Conservation (phyloP, 2,113 vertebrate species). For the Semicossyphus pulcher region DNA sequence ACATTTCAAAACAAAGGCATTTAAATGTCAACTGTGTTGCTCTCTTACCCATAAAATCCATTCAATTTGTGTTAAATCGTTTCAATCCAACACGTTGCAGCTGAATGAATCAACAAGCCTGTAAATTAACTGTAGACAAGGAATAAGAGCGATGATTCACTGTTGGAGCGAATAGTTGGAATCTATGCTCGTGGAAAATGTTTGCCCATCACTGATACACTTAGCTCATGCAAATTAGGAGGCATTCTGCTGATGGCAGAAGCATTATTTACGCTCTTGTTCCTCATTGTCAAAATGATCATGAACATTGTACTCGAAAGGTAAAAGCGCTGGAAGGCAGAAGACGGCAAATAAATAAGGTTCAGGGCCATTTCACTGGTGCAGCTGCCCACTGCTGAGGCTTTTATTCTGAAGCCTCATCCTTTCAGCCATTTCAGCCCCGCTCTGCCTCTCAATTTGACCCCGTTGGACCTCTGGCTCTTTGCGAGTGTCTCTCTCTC, state of each 20-base stretch:
- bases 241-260: constrained; percentile 16
- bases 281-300: constrained; percentile 37
- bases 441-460: constrained; percentile 44
- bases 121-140: constrained; percentile 9
- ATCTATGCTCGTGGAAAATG: constrained; percentile 17
- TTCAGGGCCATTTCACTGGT: constrained; percentile 15
- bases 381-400: constrained; percentile 34
- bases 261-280: constrained; percentile 25
- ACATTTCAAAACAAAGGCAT: neutral
- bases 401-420: constrained; percentile 28
- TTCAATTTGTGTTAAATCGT: neutral
- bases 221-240: constrained; percentile 16
- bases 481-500: constrained; percentile 14
- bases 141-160: constrained; percentile 20
- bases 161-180: neutral
- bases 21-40: neutral
- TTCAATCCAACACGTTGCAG: neutral
- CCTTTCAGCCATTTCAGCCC: constrained; percentile 9
- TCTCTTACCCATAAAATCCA: neutral
- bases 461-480: neutral
- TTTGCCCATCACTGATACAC: constrained; percentile 11
- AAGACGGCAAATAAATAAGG: constrained; percentile 32
- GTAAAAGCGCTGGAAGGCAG: constrained; percentile 27
- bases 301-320: constrained; percentile 33
- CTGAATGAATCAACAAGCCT: constrained; percentile 1